Base-by-base conservation (phyloP, 2,797 vertebrate genomes). In the Coilia nasus region DNA sequence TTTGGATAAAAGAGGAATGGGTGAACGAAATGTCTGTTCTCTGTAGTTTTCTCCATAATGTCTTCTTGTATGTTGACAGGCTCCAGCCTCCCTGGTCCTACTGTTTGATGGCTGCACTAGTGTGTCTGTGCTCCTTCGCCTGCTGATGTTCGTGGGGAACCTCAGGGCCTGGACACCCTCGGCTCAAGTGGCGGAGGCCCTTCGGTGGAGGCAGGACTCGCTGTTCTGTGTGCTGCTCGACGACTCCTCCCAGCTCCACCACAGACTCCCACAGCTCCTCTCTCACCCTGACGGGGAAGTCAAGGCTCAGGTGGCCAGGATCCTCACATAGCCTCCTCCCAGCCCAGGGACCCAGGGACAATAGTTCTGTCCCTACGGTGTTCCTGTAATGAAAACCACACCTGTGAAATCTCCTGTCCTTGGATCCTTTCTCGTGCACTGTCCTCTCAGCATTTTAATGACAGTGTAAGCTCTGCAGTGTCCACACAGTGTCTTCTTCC, bases 131-230 rank as follows among this genome's bases (percentile, higher is more conserved):
- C 96, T 99, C 60, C 92, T 97, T 89, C 95, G 97, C 86, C 94
- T 95, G 71, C 93, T 99, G 83, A 94, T 82, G 0, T 97, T 99
- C 82, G 93, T 95, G 80, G 96, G 95, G 83, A 99, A 99, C 91
- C 89, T 99, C 89, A 96, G 94, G 86, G 95, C 96, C 10, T 88
- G 95, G 94, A 94, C 90, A 15, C 91, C 92, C 1, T 96, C 95
- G 19, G 92, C 90, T 6, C 90, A 88, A 87, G 90, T 91, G 83
- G 85, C 87, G 3, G 86, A 86, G 82, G 92, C 93, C 84, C 91
- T 95, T 85, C 90, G 95, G 60, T 93, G 94, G 78, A 92, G 91
- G 25, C 90, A 95, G 88, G 96, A 96, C 81, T 97, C 96, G 0
- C 78, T 99, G 86, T 97, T 97, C 92, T 94, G 92, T 62, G 94